Base-by-base conservation (phyloP, 1,140 invertebrate genomes). In the Micrasema minimum region DNA sequence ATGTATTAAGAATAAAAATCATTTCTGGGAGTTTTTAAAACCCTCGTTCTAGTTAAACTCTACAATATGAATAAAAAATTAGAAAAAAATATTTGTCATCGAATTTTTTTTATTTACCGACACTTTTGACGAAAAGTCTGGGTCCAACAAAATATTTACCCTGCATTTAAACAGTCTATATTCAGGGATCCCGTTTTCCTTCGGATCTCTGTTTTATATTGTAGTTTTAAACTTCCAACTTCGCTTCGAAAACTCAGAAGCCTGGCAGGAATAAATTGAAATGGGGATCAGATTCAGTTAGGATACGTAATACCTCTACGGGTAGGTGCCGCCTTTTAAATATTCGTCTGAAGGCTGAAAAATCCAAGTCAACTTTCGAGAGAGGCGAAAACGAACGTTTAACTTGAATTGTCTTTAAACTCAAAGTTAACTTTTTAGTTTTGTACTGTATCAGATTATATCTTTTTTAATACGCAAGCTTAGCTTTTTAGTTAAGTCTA, bases 201-300 rank as follows among this genome's bases (percentile, higher is more conserved):
- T 48, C 16, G 35, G 14, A 66, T 57, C 50, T 48, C 66, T 69
- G 72, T 73, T 75, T 75, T 69, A 75, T 75, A 75, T 75, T 75
- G 72, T 75, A 75, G 72, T 75, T 75, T 68, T 71, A 75, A 75
- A 71, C 69, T 71, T 69, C 65, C 65, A 68, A 71, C 61, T 71
- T 59, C 23, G 46, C 68, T 68, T 46, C 48, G 64, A 22, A 38
- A 75, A 69, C 64, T 66, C 65, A 66, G 55, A 64, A 71, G 69
- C 72, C 51, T 68, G 72, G 69, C 72, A 71, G 68, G 72, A 75
- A 75, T 71, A 75, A 75, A 75, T 75, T 75, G 72, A 75, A 75
- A 75, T 75, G 66, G 72, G 72, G 72, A 69, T 75, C 72, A 71
- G 72, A 71, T 75, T 75, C 69, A 74, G 72, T 74, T 71, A 66